Evolutionary conservation across 2,888 invertebrate species (phyloP).

Genomic region (Sepioteuthis lessoniana): DNA sequence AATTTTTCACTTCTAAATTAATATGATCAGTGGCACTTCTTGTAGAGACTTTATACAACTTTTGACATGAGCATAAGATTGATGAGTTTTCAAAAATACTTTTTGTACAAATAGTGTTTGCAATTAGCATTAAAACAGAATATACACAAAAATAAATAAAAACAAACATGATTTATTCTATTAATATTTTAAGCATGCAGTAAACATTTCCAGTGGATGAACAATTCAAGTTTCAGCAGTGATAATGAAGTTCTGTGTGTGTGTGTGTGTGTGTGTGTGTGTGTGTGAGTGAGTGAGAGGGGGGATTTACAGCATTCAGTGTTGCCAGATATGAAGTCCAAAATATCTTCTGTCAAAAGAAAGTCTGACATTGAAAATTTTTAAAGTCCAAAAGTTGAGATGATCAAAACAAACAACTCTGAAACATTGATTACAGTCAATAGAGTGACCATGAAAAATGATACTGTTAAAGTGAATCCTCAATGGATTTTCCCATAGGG

Average conservation of each 20-base stretch:
- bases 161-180: background rate
- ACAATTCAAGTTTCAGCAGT: background rate
- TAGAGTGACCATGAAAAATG: background rate
- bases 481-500: background rate
- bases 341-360: background rate
- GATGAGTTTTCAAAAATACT: background rate
- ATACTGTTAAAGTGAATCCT: background rate
- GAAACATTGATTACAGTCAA: background rate
- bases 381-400: background rate
- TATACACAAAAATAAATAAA: background rate
- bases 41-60: too few species aligned
- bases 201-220: background rate
- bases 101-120: background rate
- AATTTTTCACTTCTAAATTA: background rate
- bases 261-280: too few species aligned
- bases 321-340: background rate
- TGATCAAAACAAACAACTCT: background rate
- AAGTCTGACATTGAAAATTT: too few species aligned
- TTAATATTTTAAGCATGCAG: background rate
- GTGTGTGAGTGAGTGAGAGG: too few species aligned
- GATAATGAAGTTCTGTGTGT: too few species aligned
- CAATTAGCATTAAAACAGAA: background rate
- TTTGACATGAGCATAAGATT: too few species aligned
- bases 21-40: too few species aligned
- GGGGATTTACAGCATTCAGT: background rate